Evolutionary conservation across 2,797 vertebrate species (phyloP).

Genomic region (Coendou prehensilis): DNA sequence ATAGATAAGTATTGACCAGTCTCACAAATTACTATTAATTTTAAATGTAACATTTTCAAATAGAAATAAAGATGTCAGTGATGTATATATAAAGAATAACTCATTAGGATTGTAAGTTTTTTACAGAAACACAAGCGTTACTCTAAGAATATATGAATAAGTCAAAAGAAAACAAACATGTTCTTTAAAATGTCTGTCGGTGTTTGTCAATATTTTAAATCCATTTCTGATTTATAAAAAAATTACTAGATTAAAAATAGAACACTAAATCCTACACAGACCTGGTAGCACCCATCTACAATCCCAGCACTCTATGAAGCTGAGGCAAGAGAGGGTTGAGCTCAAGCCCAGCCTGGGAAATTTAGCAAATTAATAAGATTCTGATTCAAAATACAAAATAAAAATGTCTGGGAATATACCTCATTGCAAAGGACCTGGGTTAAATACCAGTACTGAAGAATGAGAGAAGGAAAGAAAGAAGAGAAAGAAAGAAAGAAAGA

Average conservation of each 20-base stretch:
- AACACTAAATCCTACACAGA: background rate
- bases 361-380: background rate
- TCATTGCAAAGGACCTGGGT: background rate
- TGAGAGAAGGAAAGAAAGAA: no score
- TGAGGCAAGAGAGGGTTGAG: background rate
- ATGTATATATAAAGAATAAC: background rate
- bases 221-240: background rate
- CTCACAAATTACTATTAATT: background rate
- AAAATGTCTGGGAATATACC: background rate
- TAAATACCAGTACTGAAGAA: background rate
- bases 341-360: background rate
- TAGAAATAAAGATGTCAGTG: background rate
- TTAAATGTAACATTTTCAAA: background rate
- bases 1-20: background rate
- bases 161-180: background rate
- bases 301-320: background rate
- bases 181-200: background rate
- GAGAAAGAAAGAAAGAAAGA: background rate
- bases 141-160: background rate
- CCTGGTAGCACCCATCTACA: background rate
- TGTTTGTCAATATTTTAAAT: background rate
- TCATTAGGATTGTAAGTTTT: background rate
- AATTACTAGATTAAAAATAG: background rate
- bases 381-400: background rate
- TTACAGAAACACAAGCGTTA: background rate